Evolutionary conservation across 2,888 invertebrate species (phyloP), one percentile per base, ranked within the genome.

Genomic region (Volucella inflata): DNA sequence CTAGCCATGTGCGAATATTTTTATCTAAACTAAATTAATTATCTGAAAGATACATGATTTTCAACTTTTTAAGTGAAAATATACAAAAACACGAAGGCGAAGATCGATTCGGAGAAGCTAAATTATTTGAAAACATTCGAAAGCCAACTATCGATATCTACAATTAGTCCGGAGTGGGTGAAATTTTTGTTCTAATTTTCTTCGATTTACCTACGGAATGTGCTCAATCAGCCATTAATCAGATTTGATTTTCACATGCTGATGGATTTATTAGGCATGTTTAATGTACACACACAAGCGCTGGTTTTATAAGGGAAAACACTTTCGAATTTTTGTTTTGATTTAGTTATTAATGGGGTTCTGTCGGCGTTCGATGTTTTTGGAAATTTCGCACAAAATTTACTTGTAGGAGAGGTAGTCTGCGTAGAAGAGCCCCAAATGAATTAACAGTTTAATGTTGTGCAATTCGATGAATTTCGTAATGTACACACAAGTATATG

Each of bases 241-340:
- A 87, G 87, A 79, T 87, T 74, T 78, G 57, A 78, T 84, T 81
- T 62, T 67, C 36, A 11, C 14, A 12, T 65, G 76, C 48, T 87
- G 88, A 88, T 77, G 81, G 88, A 88, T 88, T 88, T 88, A 88
- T 87, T 87, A 79, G 83, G 75, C 78, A 80, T 87, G 83, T 87
- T 87, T 46, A 55, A 64, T 80, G 78, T 82, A 84, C 76, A 81
- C 74, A 87, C 50, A 71, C 46, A 67, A 6, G 36, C 44, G 17
- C 12, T 38, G 59, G 40, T 8, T 21, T 11, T 0, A 38, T 8
- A 12, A 4, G 40, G 50, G 42, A 48, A 55, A 50, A 50, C 55
- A 67, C 44, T 67, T 51, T 44, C n/a, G 38, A 51, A 55, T 65
- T 67, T 40, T 67, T 75, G 76, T 76, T 76, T 76, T 76, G 40